Evolutionary conservation across 2,888 invertebrate species (phyloP).

Genomic region (Tenthredo scrophulariae): DNA sequence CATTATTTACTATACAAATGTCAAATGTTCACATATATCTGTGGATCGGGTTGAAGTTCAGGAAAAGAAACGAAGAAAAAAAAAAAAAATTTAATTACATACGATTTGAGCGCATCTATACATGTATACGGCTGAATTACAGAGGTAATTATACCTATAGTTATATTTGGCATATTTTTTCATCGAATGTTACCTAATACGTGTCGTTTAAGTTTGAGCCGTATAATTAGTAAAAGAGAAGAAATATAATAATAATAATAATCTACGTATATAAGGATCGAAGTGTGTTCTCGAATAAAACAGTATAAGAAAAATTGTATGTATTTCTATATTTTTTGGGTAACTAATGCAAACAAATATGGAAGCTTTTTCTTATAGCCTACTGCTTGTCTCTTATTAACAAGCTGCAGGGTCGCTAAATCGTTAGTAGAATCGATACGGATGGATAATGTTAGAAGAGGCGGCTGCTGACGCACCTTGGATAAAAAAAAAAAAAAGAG

Average conservation of each 20-base stretch:
- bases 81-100: neutral
- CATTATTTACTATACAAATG: neutral
- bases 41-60: neutral
- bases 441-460: constrained; percentile 36
- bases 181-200: neutral
- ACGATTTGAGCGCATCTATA: neutral
- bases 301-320: neutral
- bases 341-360: neutral
- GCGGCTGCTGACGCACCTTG: constrained; percentile 43
- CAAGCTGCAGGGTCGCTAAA: constrained; percentile 22
- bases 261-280: neutral
- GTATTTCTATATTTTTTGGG: neutral
- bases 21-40: neutral
- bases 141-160: neutral
- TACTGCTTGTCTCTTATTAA: neutral
- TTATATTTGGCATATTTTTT: neutral
- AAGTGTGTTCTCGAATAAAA: neutral
- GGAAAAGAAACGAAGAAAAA: neutral
- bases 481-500: neutral
- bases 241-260: neutral
- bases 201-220: neutral
- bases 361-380: neutral
- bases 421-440: constrained; percentile 32
- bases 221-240: neutral
- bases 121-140: neutral